phyloP scores from a whole-genome alignment of 1,140 invertebrate genomes.

The Trichonephila clavata region DNA sequence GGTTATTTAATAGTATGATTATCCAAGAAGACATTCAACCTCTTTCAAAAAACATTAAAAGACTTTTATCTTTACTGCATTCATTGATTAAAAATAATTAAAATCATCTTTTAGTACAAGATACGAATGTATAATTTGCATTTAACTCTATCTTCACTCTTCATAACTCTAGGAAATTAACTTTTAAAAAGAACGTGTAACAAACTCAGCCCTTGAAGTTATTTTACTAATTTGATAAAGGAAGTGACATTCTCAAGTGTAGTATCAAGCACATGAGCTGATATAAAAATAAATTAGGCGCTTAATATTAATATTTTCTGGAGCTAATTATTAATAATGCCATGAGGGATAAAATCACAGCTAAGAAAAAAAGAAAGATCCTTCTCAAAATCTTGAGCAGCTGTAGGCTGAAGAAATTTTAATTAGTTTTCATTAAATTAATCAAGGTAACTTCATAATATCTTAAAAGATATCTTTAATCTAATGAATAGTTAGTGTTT shows the following conservation, averaged over 20 bases:
- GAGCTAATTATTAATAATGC: neutral
- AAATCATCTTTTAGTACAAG: neutral
- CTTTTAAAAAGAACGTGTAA: neutral
- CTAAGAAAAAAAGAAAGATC: neutral
- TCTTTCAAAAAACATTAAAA: too few relatives aligned
- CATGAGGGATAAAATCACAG: neutral
- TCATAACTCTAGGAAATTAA: neutral
- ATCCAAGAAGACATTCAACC: too few relatives aligned
- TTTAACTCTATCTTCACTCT: neutral
- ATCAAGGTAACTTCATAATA: neutral
- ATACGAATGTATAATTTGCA: neutral
- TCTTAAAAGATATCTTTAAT: neutral
- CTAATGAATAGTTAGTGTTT: neutral
- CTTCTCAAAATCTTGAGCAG: neutral
- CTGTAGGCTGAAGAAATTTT: neutral
- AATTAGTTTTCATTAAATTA: conserved; percentile 15
- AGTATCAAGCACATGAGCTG: neutral
- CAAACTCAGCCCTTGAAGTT: neutral
- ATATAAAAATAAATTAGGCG: neutral
- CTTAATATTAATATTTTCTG: neutral
- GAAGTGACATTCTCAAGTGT: neutral
- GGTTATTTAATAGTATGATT: too few relatives aligned
- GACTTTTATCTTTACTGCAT: too few relatives aligned
- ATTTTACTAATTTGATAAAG: neutral
- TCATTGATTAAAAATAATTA: too few relatives aligned